Base-by-base conservation (phyloP, 2,888 invertebrate genomes). In the Bombyx huttoni region DNA sequence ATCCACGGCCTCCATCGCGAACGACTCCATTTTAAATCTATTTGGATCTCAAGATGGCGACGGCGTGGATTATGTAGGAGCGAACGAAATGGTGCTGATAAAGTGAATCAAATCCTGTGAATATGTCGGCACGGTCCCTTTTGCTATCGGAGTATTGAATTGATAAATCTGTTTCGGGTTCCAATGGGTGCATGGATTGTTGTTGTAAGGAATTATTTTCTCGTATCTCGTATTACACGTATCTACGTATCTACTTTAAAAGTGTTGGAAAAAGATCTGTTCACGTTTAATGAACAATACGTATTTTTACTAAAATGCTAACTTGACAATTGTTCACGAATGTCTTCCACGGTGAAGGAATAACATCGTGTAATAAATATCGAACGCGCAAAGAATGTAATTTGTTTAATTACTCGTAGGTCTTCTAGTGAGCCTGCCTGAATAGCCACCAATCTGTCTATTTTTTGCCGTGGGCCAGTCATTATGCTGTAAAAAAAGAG, bases 1-100 rank as follows among this genome's bases (percentile, higher is more conserved):
- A 40, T 40, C 9, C 40, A 40, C 8, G 24, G 24, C 24, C 40
- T 45, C 46, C n/a, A n/a, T 6, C 40, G 13, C 24, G 24, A 13
- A 14, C 24, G 34, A 24, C 49, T 13, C 49, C 50, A 46, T 50
- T 50, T 50, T 50, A 50, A 50, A 50, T 50, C 50, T 50, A 50
- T 50, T 50, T 46, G 33, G 35, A 24, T 24, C n/a, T 46, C 40
- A 13, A 46, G 46, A 46, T 46, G 50, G 50, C 45, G 45, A 24
- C 24, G 24, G 24, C 40, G 8, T 12, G 40, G 40, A 40, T 40
- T 40, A 40, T 40, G 6, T 40, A 40, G 40, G 40, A 40, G 40
- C 40, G 40, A 40, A 12, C 40, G 40, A 40, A 40, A 40, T 40
- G 40, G 40, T 40, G 40, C 40, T 40, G 40, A 40, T 40, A 40